A percentile compares a stretch with the other conserved stretches of the same genome.
Conservation (phyloP, 2,888 invertebrate species). For the Drosophila niveifrons region DNA sequence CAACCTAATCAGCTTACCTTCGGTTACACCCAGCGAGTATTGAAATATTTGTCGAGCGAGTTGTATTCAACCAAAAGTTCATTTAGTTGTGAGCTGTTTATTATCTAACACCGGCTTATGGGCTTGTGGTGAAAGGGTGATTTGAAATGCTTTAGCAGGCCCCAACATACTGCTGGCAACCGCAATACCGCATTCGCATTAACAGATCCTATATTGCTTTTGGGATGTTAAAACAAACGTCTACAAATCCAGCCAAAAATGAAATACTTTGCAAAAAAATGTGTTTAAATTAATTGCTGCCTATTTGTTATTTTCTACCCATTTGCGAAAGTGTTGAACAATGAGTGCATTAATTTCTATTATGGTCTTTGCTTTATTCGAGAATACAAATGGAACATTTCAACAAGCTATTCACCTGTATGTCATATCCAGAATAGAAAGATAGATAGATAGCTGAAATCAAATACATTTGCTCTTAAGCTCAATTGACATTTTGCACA, state of each 20-base stretch:
- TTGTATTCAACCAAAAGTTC: constrained; percentile 65
- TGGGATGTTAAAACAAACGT: background rate
- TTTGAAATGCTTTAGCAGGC: constrained; percentile 40
- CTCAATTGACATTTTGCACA: constrained; percentile 79
- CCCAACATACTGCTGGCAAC: constrained; percentile 38
- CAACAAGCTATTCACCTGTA: too few species aligned
- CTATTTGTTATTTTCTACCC: too few species aligned
- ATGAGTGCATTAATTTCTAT: too few species aligned
- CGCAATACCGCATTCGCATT: constrained; percentile 46
- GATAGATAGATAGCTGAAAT: too few species aligned
- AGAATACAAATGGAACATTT: too few species aligned
- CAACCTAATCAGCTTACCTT: constrained; percentile 4
- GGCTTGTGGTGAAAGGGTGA: constrained; percentile 40
- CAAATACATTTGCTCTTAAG: constrained; percentile 77
- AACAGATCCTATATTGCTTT: constrained; percentile 3
- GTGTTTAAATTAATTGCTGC: too few species aligned
- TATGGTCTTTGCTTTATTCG: too few species aligned
- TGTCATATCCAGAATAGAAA: too few species aligned
- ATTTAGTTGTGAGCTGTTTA: constrained; percentile 77
- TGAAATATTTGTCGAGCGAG: constrained; percentile 50
- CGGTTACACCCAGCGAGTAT: constrained; percentile 33
- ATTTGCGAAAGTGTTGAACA: too few species aligned
- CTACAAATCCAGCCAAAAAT: background rate
- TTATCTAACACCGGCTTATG: constrained; percentile 60
- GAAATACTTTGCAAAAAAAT: background rate